phyloP scores from a whole-genome alignment of 2,113 vertebrate genomes.

The Strix uralensis region DNA sequence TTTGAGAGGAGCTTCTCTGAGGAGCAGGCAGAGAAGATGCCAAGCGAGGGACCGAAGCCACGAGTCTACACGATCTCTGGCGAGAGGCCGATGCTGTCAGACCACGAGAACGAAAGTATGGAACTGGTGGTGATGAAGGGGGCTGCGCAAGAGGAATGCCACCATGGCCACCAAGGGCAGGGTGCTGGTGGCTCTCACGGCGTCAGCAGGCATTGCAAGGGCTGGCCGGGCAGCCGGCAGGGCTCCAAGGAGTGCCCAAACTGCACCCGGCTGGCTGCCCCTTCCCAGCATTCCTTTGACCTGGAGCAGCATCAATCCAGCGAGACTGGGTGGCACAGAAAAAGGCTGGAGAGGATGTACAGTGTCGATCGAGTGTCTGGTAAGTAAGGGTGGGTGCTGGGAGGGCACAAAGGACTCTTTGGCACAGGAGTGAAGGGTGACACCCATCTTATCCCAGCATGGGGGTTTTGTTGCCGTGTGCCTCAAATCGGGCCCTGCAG shows the following conservation, averaged over 20 bases:
- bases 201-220: constrained; percentile 75
- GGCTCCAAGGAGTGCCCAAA: constrained; percentile 80
- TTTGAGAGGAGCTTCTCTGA: constrained; percentile 83
- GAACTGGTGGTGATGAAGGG: constrained; percentile 89
- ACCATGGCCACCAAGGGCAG: constrained; percentile 80
- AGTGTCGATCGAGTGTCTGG: constrained; percentile 89
- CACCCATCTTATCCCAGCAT: fast-evolving
- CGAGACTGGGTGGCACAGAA: constrained; percentile 77
- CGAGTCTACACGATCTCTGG: constrained; percentile 91
- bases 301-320: constrained; percentile 78
- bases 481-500: not conserved
- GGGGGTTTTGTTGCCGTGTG: fast-evolving
- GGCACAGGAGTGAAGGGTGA: not conserved
- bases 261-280: constrained; percentile 75
- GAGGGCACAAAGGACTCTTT: not conserved
- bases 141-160: constrained; percentile 75
- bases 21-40: constrained; percentile 71
- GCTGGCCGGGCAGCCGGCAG: constrained; percentile 80
- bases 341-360: constrained; percentile 93
- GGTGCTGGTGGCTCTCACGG: constrained; percentile 77
- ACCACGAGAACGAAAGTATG: constrained; percentile 80
- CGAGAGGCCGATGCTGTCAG: constrained; percentile 85
- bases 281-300: constrained; percentile 85
- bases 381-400: constrained; percentile 33
- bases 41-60: constrained; percentile 77